A percentile compares a stretch with the other conserved stretches of the same genome.
phyloP scores from a whole-genome alignment of 2,797 vertebrate genomes.

The Nannoperca australis region DNA sequence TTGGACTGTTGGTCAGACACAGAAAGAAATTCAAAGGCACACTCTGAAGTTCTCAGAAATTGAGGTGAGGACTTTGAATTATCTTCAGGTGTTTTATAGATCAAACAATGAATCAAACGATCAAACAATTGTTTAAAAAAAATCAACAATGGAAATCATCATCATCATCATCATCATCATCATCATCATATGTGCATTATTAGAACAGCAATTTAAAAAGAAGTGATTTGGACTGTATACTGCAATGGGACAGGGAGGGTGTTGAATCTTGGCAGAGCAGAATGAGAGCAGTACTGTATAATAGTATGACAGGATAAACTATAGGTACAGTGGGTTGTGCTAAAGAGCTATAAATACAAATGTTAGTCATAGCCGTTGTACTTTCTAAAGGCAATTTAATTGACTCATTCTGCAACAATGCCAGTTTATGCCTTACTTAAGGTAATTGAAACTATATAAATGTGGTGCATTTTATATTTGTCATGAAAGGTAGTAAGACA shows the following conservation, averaged over 20 bases:
- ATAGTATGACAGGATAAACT: neutral
- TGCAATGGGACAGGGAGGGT: neutral
- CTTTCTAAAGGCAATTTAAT: constrained; percentile 42
- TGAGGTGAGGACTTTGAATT: neutral
- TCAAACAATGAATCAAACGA: neutral
- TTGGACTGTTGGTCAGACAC: neutral
- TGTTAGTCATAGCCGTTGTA: constrained; percentile 7
- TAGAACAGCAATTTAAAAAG: neutral
- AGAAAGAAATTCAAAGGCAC: neutral
- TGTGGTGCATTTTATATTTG: constrained; percentile 22
- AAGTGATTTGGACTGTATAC: neutral
- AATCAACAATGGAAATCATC: neutral
- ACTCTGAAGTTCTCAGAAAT: neutral
- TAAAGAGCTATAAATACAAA: constrained; percentile 6
- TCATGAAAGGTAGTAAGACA: constrained; percentile 22
- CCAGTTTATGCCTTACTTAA: constrained; percentile 10
- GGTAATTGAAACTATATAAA: constrained; percentile 38
- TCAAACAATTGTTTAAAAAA: neutral
- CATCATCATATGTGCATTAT: neutral
- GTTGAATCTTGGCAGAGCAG: neutral
- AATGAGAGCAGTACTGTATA: neutral
- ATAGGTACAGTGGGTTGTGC: neutral
- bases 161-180: no score
- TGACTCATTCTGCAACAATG: constrained; percentile 31
- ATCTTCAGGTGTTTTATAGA: neutral